Evolutionary conservation across 2,797 vertebrate genomes (phyloP).

Genomic region (Acanthurus tractus): DNA sequence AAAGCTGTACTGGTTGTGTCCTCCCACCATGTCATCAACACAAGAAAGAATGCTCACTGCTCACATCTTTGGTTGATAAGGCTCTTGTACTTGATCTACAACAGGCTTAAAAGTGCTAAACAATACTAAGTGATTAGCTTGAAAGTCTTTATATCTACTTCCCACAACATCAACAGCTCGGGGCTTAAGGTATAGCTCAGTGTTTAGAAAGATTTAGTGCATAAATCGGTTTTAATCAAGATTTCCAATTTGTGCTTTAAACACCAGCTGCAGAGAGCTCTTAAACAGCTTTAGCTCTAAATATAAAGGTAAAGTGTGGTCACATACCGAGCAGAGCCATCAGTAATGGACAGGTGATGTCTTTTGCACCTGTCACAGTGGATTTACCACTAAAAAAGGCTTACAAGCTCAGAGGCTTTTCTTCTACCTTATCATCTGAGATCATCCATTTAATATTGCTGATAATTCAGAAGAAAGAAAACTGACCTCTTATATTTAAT

Average conservation of each 20-base stretch:
- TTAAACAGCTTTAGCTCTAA: conserved; percentile 37
- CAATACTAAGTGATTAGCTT: conserved; percentile 53
- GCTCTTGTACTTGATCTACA: conserved; percentile 40
- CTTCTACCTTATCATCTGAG: neutral
- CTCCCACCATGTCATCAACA: conserved; percentile 6
- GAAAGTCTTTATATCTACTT: conserved; percentile 48
- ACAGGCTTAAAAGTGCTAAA: conserved; percentile 47
- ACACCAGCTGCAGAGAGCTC: conserved; percentile 34
- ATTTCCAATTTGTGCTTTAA: conserved; percentile 17
- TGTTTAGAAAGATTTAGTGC: conserved; percentile 54
- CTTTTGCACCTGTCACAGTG: neutral
- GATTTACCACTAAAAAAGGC: conserved; percentile 28
- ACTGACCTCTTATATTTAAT: neutral
- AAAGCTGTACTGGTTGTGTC: no score
- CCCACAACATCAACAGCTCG: conserved; percentile 45
- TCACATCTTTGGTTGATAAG: conserved; percentile 36
- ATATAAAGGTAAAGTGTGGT: conserved; percentile 27
- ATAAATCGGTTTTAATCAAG: conserved; percentile 56
- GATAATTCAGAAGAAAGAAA: neutral
- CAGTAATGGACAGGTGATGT: conserved; percentile 10
- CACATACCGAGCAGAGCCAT: conserved; percentile 9
- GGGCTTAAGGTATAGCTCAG: conserved; percentile 44
- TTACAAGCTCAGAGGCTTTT: conserved; percentile 10
- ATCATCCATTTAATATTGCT: neutral
- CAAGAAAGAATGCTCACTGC: conserved; percentile 15